Evolutionary conservation across 2,113 vertebrate species (phyloP).

Genomic region (human): GRCh38 chr1:210234501-210235000

Average conservation of each 20-base stretch:
- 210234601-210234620: background rate
- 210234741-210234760: background rate
- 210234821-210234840: constrained; percentile 71
- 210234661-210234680: background rate
- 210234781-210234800: background rate
- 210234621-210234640: background rate
- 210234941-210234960: constrained; percentile 78
- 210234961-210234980: constrained; percentile 70
- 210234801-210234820: background rate
- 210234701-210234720: background rate
- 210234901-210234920: constrained; percentile 64
- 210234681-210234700: background rate
- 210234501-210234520: background rate
- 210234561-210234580: background rate
- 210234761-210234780: background rate
- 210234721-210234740: background rate
- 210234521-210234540: background rate
- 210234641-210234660: background rate
- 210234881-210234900: constrained; percentile 48
- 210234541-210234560: background rate
- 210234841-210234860: constrained; percentile 75
- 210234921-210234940: constrained; percentile 51
- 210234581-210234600: background rate
- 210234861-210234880: background rate
- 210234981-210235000: constrained; percentile 59